A percentile compares a stretch with the other conserved stretches of the same genome.
phyloP scores from a whole-genome alignment of 2,888 invertebrate species.

The Abscondita cerata region DNA sequence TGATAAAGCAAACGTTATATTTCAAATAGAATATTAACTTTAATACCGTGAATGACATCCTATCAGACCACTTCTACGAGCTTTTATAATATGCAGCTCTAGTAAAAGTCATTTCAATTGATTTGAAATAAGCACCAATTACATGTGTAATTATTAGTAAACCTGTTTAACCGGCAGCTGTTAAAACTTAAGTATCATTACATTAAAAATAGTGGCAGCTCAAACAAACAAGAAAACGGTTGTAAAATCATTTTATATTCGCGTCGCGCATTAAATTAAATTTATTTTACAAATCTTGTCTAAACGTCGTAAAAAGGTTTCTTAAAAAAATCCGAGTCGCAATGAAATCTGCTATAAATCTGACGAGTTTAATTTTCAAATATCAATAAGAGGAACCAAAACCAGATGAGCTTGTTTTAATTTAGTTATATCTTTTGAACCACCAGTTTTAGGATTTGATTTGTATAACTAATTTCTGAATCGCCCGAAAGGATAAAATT shows the following conservation, averaged over 20 bases:
- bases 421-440: too few relatives aligned
- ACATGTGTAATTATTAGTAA: conserved; percentile 19
- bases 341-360: conserved; percentile 5
- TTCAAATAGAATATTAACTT: conserved; percentile 25
- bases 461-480: too few relatives aligned
- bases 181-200: conserved; percentile 14
- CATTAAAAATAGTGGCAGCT: conserved; percentile 16
- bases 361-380: too few relatives aligned
- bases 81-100: conserved; percentile 4
- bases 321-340: not conserved
- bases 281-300: conserved; percentile 12
- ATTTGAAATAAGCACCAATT: conserved; percentile 19
- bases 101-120: conserved; percentile 18
- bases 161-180: conserved; percentile 14
- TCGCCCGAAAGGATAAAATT: too few relatives aligned
- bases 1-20: conserved; percentile 25
- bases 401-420: too few relatives aligned
- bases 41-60: conserved; percentile 27
- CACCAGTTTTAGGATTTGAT: too few relatives aligned
- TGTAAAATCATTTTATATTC: conserved; percentile 8
- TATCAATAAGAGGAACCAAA: too few relatives aligned
- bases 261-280: conserved; percentile 7
- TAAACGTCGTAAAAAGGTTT: conserved; percentile 7
- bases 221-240: conserved; percentile 10
- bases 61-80: conserved; percentile 17